phyloP scores from a whole-genome alignment of 1,140 invertebrate species.

The Ericerus pela region DNA sequence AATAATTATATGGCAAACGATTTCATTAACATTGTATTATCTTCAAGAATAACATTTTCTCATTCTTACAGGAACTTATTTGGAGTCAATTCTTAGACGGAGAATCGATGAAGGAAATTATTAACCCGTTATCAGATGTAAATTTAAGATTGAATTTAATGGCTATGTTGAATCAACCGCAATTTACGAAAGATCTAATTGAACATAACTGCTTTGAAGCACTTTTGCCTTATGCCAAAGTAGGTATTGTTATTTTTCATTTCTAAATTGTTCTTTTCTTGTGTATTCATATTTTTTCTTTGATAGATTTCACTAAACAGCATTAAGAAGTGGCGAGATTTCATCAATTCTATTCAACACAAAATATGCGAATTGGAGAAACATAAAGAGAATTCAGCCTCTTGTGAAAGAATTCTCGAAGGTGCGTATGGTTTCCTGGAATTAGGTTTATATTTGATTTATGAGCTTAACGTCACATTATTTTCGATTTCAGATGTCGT shows the following conservation, averaged over 20 bases:
- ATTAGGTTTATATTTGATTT: not conserved
- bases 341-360: not conserved
- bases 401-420: not conserved
- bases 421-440: not conserved
- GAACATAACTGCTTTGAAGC: not conserved
- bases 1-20: not conserved
- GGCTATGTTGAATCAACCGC: not conserved
- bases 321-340: slow-evolving; percentile 2
- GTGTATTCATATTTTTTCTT: not conserved
- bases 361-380: not conserved
- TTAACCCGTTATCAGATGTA: not conserved
- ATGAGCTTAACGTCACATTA: not conserved
- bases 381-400: not conserved
- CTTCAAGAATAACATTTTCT: not conserved
- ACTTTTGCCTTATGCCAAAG: not conserved
- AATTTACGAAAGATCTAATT: not conserved
- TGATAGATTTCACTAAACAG: no score
- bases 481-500: not conserved
- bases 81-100: not conserved
- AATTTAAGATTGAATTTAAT: not conserved
- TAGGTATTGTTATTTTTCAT: no score
- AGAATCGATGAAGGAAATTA: not conserved
- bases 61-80: not conserved
- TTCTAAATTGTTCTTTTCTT: no score
- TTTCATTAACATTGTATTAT: not conserved